A percentile compares a stretch with the other conserved stretches of the same genome.
These are phyloP conservation scores for Aporrectodea caliginosa DNA, from an alignment of 1,140 invertebrate genomes.

Conservation along the genomic window DNA sequence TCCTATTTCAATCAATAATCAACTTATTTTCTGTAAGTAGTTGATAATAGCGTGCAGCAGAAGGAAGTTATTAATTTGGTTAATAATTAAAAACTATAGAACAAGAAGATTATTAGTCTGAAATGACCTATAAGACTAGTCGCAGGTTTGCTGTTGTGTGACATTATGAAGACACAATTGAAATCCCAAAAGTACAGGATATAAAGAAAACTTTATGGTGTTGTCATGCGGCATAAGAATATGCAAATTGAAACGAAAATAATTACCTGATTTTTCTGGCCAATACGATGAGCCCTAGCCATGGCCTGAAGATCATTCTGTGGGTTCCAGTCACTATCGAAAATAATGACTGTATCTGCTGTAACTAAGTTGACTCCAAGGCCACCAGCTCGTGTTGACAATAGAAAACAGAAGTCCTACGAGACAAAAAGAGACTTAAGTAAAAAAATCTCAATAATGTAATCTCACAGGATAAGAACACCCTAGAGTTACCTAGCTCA, in stretches of 20 bases:
- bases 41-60: too few relatives aligned
- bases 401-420: constrained; percentile 95
- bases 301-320: constrained; percentile 63
- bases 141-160: too few relatives aligned
- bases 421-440: constrained; percentile 45
- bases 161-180: neutral
- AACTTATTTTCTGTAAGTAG: too few relatives aligned
- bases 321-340: constrained; percentile 99
- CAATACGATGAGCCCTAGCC: constrained; percentile 97
- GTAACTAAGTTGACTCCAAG: constrained; percentile 97
- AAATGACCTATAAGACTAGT: too few relatives aligned
- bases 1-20: too few relatives aligned
- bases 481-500: too few relatives aligned
- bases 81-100: too few relatives aligned
- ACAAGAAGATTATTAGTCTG: too few relatives aligned
- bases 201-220: neutral
- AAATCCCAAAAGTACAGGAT: neutral
- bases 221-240: too few relatives aligned
- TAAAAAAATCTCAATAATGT: neutral
- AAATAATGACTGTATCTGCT: constrained; percentile 96
- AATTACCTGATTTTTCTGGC: constrained; percentile 88
- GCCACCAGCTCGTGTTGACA: constrained; percentile 95
- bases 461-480: too few relatives aligned
- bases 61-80: too few relatives aligned
- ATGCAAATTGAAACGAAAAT: too few relatives aligned